A percentile compares a stretch with the other conserved stretches of the same genome.
Conservation (phyloP, 2,888 invertebrate species). For the Synanthedon formicaeformis region DNA sequence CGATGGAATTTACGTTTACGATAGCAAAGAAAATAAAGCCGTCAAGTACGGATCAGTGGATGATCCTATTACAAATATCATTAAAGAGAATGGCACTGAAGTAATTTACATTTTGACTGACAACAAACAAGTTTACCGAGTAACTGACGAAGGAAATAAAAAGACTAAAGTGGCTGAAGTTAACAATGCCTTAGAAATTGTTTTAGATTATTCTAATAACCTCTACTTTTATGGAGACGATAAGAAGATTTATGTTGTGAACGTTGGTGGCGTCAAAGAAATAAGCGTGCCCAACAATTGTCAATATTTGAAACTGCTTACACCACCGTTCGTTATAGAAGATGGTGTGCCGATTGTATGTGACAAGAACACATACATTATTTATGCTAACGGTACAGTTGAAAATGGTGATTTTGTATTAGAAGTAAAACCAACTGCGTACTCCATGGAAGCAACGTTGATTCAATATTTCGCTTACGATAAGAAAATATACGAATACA, state of each 20-base stretch:
- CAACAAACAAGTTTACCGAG: slow-evolving; percentile 6
- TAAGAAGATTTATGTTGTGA: slow-evolving; percentile 26
- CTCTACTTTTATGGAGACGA: slow-evolving; percentile 32
- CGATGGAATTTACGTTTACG: slow-evolving; percentile 34
- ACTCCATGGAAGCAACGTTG: slow-evolving; percentile 28
- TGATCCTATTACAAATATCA: slow-evolving; percentile 31
- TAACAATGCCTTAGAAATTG: slow-evolving; percentile 31
- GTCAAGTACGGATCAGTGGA: slow-evolving; percentile 34
- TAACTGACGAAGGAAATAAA: slow-evolving; percentile 13
- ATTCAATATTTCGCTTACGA: slow-evolving; percentile 38
- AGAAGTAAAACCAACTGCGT: slow-evolving; percentile 30
- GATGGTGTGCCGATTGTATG: slow-evolving; percentile 24
- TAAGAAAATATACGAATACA: slow-evolving; percentile 47
- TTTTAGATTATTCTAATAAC: slow-evolving; percentile 35
- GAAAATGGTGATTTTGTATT: slow-evolving; percentile 20
- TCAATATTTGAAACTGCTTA: slow-evolving; percentile 22
- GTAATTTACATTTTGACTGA: slow-evolving; percentile 9
- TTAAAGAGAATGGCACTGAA: slow-evolving; percentile 22
- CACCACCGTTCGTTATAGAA: slow-evolving; percentile 28
- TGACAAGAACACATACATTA: slow-evolving; percentile 24
- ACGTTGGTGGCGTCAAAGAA: slow-evolving; percentile 20
- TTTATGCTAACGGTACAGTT: slow-evolving; percentile 29
- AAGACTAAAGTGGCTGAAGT: slow-evolving; percentile 29
- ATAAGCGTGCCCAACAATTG: slow-evolving; percentile 30
- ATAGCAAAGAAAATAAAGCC: slow-evolving; percentile 16